Evolutionary conservation across 1,140 invertebrate species (phyloP), one percentile per base, ranked within the genome.

Genomic region (Drosophila truncata): DNA sequence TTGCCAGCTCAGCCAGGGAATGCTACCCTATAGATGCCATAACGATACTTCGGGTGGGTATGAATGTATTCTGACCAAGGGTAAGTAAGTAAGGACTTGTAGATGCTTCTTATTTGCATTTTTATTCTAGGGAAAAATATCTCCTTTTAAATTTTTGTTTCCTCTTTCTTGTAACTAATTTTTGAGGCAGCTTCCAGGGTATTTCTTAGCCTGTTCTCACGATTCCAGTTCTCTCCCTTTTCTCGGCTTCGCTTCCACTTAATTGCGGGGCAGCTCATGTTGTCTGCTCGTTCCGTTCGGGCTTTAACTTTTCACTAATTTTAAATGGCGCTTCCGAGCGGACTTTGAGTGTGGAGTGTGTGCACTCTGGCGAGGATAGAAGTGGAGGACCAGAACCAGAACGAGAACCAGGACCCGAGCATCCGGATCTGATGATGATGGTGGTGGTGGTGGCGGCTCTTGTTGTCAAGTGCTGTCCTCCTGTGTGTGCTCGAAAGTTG

Each of bases 221-320:
- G 14, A 8, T 10, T 2, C 14, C 25, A n/a, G 13, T 6, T 1
- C 8, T 33, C 10, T 1, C 18, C 18, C 35, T 37, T 8, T 29
- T 29, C 42, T 16, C 47, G 33, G 18, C 55, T 49, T 57, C 44
- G 41, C 23, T 62, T 77, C 66, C 74, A 69, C 64, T 86, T 86
- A 87, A 86, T 86, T 87, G 83, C 71, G 60, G 76, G 46, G 18
- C 75, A 80, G 83, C 60, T 87, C 83, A 70, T 82, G 83, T 66
- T 86, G 62, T 86, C 81, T 49, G 31, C 42, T 52, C 55, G 46
- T 59, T 63, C 33, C 58, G 29, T 20, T 41, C 41, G 33, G 60
- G 80, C 84, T 88, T 86, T 83, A 87, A 86, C 71, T 82, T 87
- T 71, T 77, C 42, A 86, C 83, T 86, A 87, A 86, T 87, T 86